Evolutionary conservation across 2,797 vertebrate genomes (phyloP).

Genomic region (Selene dorsalis): DNA sequence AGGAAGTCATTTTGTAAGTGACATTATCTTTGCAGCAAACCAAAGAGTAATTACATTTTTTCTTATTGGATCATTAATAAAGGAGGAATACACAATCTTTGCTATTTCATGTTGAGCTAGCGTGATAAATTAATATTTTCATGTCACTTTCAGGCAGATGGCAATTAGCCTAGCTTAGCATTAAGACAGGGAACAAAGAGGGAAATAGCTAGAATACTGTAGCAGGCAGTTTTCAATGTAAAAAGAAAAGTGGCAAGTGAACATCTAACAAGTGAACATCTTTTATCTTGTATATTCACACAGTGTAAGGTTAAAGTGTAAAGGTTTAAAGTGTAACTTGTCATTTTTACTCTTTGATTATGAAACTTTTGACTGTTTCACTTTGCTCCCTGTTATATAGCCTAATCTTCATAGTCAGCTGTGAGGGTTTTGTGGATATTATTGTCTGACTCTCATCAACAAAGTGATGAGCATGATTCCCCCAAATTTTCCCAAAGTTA

Average conservation of each 20-base stretch:
- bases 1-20: too few species aligned
- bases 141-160: background rate
- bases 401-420: background rate
- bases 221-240: background rate
- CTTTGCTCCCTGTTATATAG: background rate
- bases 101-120: background rate
- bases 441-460: too few species aligned
- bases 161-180: background rate
- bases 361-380: background rate
- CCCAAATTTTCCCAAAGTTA: background rate
- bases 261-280: background rate
- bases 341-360: background rate
- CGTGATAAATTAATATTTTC: background rate
- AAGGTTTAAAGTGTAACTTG: background rate
- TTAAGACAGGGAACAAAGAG: background rate
- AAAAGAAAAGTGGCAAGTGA: background rate
- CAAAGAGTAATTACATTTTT: too few species aligned
- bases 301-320: background rate
- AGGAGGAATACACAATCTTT: background rate
- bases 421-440: background rate
- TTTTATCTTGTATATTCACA: background rate
- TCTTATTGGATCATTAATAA: background rate
- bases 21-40: too few species aligned
- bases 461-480: too few species aligned
- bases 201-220: background rate